Conservation (phyloP, 2,113 vertebrate genomes). For the Pitta sordida region DNA sequence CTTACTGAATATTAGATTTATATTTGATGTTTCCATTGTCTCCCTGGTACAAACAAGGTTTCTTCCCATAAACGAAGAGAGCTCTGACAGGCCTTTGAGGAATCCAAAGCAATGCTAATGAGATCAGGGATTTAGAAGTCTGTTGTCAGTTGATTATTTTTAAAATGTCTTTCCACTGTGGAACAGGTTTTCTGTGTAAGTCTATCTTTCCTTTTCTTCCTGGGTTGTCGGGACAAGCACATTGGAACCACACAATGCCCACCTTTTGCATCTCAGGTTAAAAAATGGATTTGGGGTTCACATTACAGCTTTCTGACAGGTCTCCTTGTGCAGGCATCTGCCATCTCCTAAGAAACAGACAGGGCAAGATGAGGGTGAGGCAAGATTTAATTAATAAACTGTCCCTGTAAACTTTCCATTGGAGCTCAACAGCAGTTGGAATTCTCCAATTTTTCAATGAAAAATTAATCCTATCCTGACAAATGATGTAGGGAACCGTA, state of each 20-base stretch:
- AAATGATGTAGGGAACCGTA: not conserved
- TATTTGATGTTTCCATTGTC: not conserved
- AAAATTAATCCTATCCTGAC: not conserved
- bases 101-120: not conserved
- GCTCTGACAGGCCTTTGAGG: not conserved
- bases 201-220: not conserved
- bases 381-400: not conserved
- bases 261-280: not conserved
- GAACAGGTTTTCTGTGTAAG: not conserved
- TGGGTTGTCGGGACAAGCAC: not conserved
- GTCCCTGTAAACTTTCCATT: not conserved
- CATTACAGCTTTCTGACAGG: not conserved
- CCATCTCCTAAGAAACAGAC: not conserved
- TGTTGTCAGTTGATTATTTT: not conserved
- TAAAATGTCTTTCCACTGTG: not conserved
- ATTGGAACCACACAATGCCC: not conserved
- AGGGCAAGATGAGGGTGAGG: not conserved
- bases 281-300: not conserved
- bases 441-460: not conserved
- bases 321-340: rapidly evolving
- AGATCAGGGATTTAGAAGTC: not conserved
- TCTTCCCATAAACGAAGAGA: not conserved
- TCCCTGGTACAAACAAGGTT: not conserved
- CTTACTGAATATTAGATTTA: not conserved
- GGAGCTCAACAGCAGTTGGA: not conserved